phyloP scores from a whole-genome alignment of 2,113 vertebrate genomes.

The Pseudorectes ferrugineus region DNA sequence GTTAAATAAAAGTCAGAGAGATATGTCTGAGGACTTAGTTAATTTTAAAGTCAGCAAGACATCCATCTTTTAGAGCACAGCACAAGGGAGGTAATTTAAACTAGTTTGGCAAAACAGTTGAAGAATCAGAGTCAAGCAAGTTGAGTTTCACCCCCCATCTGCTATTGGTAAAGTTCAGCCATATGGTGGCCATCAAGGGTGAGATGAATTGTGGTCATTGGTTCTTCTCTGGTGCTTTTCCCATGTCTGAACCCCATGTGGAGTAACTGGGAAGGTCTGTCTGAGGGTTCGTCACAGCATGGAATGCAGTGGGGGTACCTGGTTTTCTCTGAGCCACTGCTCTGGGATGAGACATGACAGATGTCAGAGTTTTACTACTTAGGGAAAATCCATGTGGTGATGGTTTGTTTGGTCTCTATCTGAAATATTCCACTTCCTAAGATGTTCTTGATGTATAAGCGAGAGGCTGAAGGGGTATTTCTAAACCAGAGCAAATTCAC shows the following conservation, averaged over 20 bases:
- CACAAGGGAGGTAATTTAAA: neutral
- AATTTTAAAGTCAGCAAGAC: neutral
- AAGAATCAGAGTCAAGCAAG: neutral
- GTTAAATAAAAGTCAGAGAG: neutral
- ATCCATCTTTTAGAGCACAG: neutral
- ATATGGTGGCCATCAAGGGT: rapidly evolving
- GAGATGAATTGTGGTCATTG: neutral
- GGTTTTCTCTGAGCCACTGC: neutral
- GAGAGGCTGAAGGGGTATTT: neutral
- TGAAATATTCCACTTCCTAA: neutral
- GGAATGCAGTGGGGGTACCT: neutral
- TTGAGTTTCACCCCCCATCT: neutral
- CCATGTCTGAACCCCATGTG: neutral
- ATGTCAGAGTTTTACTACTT: neutral
- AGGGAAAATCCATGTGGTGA: neutral
- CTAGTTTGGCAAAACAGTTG: neutral
- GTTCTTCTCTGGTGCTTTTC: neutral
- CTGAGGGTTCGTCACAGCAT: neutral
- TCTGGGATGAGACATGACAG: neutral
- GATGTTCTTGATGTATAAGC: neutral
- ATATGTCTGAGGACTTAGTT: neutral
- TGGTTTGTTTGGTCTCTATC: neutral
- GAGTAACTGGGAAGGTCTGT: neutral
- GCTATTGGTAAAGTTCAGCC: neutral
- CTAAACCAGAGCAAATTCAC: neutral